These are phyloP conservation scores for Gonioctena quinquepunctata DNA, from an alignment of 1,140 invertebrate species.

Conservation along the genomic window DNA sequence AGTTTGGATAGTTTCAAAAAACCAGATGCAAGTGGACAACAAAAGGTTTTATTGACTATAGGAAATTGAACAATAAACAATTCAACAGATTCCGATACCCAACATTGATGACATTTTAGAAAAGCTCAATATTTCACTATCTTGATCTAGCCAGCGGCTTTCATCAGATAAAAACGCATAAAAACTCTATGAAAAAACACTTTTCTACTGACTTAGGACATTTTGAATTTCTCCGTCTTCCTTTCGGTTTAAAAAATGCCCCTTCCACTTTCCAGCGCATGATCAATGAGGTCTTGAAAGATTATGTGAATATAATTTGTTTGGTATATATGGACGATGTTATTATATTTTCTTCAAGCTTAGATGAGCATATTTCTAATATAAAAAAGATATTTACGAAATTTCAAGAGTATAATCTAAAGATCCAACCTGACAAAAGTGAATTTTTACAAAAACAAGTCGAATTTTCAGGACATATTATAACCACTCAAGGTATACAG, in stretches of 20 bases:
- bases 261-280: conserved; percentile 41
- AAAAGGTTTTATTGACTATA: conserved; percentile 45
- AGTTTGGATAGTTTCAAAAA: conserved; percentile 15
- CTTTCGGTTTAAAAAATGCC: conserved; percentile 32
- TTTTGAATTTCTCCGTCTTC: conserved; percentile 51
- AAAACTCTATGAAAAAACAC: conserved; percentile 48
- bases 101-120: conserved; percentile 50
- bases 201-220: conserved; percentile 35
- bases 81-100: conserved; percentile 58
- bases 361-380: conserved; percentile 35
- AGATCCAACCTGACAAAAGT: conserved; percentile 38
- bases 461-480: conserved; percentile 37
- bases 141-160: conserved; percentile 48
- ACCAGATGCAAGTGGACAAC: conserved; percentile 4
- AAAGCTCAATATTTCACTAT: conserved; percentile 49
- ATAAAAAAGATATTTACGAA: conserved; percentile 30
- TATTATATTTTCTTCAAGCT: conserved; percentile 26
- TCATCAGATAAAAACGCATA: conserved; percentile 15
- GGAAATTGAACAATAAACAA: conserved; percentile 53
- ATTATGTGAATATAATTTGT: conserved; percentile 30
- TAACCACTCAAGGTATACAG: conserved; percentile 29
- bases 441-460: conserved; percentile 36
- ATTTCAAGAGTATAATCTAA: conserved; percentile 32
- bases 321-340: conserved; percentile 51
- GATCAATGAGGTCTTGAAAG: conserved; percentile 44